Conservation (phyloP, 2,888 invertebrate species). For the Aleiodes testaceus region DNA sequence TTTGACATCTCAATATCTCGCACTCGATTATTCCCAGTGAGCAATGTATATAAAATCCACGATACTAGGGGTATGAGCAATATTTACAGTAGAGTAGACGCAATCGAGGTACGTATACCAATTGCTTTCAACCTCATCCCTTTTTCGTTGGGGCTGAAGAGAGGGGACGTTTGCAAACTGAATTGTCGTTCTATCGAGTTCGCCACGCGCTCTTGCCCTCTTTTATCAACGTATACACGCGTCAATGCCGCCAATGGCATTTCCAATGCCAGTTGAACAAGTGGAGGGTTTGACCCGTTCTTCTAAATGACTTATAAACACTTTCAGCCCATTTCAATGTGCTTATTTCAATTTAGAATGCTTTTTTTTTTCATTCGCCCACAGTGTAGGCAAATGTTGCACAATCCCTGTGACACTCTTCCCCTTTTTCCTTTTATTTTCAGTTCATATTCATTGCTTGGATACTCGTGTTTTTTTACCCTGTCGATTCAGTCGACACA, state of each 20-base stretch:
- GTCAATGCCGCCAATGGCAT: conserved; percentile 27
- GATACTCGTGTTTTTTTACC: not conserved
- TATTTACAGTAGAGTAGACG: conserved; percentile 63
- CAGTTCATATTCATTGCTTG: conserved; percentile 11
- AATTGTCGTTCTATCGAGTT: conserved; percentile 57
- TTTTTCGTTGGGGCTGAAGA: conserved; percentile 3
- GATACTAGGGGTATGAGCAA: conserved; percentile 51
- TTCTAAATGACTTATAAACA: conserved; percentile 18
- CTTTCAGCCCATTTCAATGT: not conserved
- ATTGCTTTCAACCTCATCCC: conserved; percentile 57
- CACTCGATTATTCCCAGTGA: conserved; percentile 46
- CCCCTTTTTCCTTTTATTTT: conserved; percentile 24
- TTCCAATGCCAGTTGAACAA: conserved; percentile 6
- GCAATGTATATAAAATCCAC: conserved; percentile 34
- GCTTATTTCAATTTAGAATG: too few species aligned
- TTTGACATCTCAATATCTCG: conserved; percentile 49
- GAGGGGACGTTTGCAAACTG: conserved; percentile 56
- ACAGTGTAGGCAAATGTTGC: not conserved
- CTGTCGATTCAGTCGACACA: conserved; percentile 47
- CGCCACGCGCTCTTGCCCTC: conserved; percentile 57
- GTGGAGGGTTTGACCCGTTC: conserved; percentile 24
- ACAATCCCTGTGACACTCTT: conserved; percentile 39
- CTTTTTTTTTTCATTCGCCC: conserved; percentile 32
- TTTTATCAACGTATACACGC: conserved; percentile 54
- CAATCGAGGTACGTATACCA: conserved; percentile 59